Conservation (phyloP, 2,113 vertebrate genomes). For the Microcebus ravelobensis region DNA sequence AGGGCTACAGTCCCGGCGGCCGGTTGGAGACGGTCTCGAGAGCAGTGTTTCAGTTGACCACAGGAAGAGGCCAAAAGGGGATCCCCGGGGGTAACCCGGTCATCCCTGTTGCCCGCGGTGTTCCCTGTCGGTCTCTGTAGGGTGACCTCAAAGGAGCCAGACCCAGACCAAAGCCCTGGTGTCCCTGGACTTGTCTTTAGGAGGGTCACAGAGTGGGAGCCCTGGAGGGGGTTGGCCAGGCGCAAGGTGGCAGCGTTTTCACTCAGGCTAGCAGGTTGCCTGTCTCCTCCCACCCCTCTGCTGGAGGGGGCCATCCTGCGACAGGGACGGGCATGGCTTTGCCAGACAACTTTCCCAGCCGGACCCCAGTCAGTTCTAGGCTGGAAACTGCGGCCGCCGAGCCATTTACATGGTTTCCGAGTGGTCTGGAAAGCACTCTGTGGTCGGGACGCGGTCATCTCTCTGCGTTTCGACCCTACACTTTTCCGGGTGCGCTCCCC, state of each 20-base stretch:
- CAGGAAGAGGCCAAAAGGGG: not conserved
- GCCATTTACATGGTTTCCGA: conserved; percentile 53
- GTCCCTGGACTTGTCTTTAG: not conserved
- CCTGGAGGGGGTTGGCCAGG: not conserved
- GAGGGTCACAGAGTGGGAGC: not conserved
- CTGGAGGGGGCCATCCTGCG: not conserved
- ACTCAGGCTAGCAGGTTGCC: conserved; percentile 28
- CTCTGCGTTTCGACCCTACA: not conserved
- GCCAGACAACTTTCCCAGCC: conserved; percentile 34
- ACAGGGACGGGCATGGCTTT: not conserved
- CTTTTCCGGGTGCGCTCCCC: conserved; percentile 60
- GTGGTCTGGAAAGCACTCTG: conserved; percentile 67
- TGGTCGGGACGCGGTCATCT: conserved; percentile 57
- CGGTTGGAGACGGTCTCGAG: conserved; percentile 54
- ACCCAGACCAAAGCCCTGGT: not conserved
- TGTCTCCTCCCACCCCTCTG: not conserved
- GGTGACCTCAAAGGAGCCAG: not conserved
- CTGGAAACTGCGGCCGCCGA: conserved; percentile 48
- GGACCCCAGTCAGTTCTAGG: conserved; percentile 54
- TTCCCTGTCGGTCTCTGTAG: not conserved
- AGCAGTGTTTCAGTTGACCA: conserved; percentile 48
- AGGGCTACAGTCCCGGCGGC: not conserved
- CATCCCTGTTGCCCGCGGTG: not conserved
- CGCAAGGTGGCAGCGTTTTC: not conserved
- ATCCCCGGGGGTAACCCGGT: not conserved